phyloP scores from a whole-genome alignment of 2,888 invertebrate species.

The Agonopterix heracliana region DNA sequence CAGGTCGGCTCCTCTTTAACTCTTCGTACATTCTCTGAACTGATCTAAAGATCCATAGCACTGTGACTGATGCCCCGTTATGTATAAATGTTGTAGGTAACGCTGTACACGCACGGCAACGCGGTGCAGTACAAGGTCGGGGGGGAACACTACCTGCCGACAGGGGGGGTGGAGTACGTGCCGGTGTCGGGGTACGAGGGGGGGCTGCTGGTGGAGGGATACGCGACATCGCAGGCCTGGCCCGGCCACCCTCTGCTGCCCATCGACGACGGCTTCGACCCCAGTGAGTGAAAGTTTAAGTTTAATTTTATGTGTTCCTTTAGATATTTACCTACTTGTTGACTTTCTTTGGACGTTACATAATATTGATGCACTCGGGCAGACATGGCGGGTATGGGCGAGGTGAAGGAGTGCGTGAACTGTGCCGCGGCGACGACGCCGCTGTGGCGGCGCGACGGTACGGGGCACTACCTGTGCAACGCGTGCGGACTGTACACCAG shows the following conservation, averaged over 20 bases:
- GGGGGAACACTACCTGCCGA: conserved; percentile 47
- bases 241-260: conserved; percentile 56
- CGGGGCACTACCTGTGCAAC: conserved; percentile 99
- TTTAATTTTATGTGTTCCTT: too few species aligned
- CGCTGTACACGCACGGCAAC: conserved; percentile 71
- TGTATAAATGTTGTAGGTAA: conserved; percentile 60
- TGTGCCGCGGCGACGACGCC: conserved; percentile 95
- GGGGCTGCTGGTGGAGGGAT: conserved; percentile 60
- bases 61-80: background rate
- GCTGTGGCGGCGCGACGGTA: conserved; percentile 98
- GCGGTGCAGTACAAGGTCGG: conserved; percentile 76
- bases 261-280: conserved; percentile 69
- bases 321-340: too few species aligned
- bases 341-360: too few species aligned
- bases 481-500: conserved; percentile 96
- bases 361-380: conserved; percentile 1
- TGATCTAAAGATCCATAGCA: background rate
- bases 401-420: conserved; percentile 93
- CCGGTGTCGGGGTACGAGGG: conserved; percentile 69
- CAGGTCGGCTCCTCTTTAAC: conserved; percentile 42
- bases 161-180: conserved; percentile 57
- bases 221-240: conserved; percentile 65
- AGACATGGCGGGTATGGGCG: conserved; percentile 72
- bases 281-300: conserved; percentile 57
- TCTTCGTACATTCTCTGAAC: background rate